Evolutionary conservation across 2,888 invertebrate genomes (phyloP), one percentile per base, ranked within the genome.

Genomic region (Lithosia quadra): DNA sequence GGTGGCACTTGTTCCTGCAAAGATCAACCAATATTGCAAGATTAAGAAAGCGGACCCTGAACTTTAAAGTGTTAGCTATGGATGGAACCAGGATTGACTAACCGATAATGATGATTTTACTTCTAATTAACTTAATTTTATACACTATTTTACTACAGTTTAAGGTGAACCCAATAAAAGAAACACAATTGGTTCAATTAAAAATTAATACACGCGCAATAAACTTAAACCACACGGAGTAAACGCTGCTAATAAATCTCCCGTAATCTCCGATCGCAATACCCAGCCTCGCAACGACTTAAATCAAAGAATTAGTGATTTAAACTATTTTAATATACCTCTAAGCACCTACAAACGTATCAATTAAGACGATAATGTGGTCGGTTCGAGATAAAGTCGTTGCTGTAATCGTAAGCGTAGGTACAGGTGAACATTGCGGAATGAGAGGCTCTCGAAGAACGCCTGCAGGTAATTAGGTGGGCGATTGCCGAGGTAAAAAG

Each of bases 291-390:
- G 71, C 72, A 63, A 58, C 60, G 15, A 64, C 69, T 69, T 78
- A 71, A 78, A 80, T 78, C 75, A 71, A 57, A 62, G 81, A 85
- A 84, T 85, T 85, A 84, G 84, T 79, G 72, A 80, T 76, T 76
- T 78, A 73, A 80, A 81, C 78, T 74, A 75, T 80, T 78, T 81
- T 81, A 82, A 80, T 79, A 76, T 75, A 70, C 68, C 70, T 33
- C 34, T 60, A 65, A 72, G 69, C 68, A 72, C 72, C 73, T 76
- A 84, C 84, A 82, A 87, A 91, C 90, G 88, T 88, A 89, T 92
- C 91, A 92, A 91, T 92, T 92, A 91, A 92, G 87, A 86, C 88
- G 87, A 90, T 91, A 87, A 88, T 87, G 86, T 85, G 87, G 83
- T 81, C 73, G 81, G 22, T 36, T n/a, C 0, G 22, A 49, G 80